Conservation (phyloP, 1,140 invertebrate species). For the Lasioglossum baleicum region DNA sequence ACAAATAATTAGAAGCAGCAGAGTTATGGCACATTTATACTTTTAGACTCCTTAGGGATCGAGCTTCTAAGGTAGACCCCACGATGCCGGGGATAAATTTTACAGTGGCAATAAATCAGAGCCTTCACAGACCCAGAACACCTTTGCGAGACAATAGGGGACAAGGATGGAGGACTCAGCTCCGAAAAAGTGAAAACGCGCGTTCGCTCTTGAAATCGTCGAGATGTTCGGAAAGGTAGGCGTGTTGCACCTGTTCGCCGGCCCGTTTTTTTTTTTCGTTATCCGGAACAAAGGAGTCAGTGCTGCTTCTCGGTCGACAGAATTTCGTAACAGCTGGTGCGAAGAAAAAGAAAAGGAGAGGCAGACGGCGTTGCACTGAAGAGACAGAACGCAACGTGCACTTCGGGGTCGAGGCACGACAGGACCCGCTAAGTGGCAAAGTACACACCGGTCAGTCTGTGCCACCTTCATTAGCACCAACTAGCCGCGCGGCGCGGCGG, state of each 20-base stretch:
- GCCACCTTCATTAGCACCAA: conserved; percentile 77
- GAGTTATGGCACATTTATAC: too few relatives aligned
- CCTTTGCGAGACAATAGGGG: too few relatives aligned
- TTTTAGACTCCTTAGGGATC: too few relatives aligned
- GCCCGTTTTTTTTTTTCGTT: conserved; percentile 24
- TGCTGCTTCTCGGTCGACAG: conserved; percentile 50
- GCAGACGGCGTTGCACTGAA: conserved; percentile 39
- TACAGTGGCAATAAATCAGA: too few relatives aligned
- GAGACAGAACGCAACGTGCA: conserved; percentile 39
- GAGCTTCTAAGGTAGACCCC: too few relatives aligned
- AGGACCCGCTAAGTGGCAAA: conserved; percentile 73
- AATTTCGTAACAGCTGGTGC: conserved; percentile 66
- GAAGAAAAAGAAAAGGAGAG: conserved; percentile 38
- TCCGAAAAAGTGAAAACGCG: too few relatives aligned
- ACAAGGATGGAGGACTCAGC: too few relatives aligned
- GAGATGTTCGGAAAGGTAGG: too few relatives aligned
- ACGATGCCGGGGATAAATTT: too few relatives aligned
- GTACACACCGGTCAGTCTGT: conserved; percentile 72
- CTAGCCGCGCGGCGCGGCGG: conserved; percentile 57
- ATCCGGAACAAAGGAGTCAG: conserved; percentile 58
- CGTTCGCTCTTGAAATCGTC: too few relatives aligned
- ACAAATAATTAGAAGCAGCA: too few relatives aligned
- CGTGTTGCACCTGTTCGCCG: conserved; percentile 34
- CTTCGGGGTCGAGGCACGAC: conserved; percentile 67
- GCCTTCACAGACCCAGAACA: too few relatives aligned